Conservation (phyloP, 2,113 vertebrate species). For the Paraplagusia blochii region DNA sequence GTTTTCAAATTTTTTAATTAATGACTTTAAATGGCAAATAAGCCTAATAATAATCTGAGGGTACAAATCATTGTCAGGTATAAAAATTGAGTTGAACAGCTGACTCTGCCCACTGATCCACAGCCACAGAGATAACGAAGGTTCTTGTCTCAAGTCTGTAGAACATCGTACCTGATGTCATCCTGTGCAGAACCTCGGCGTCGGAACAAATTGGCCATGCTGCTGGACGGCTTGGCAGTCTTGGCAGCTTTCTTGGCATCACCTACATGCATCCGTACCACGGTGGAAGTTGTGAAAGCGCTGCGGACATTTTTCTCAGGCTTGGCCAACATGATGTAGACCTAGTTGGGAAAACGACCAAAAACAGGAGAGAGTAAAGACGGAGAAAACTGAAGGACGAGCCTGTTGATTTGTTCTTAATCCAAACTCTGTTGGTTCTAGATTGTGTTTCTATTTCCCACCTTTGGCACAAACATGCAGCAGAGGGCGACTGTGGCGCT, state of each 20-base stretch:
- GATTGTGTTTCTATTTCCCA: slow-evolving; percentile 18
- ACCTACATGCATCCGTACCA: slow-evolving; percentile 96
- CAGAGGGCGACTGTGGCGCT: slow-evolving; percentile 95
- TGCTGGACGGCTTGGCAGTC: slow-evolving; percentile 86
- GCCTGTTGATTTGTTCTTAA: no score
- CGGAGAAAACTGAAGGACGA: not conserved
- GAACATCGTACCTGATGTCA: slow-evolving; percentile 85
- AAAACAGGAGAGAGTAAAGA: not conserved
- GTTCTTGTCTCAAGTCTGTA: not conserved
- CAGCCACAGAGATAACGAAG: no score
- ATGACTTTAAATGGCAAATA: no score
- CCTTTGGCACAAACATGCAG: slow-evolving; percentile 98
- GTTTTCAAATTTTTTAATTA: no score
- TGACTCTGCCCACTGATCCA: no score
- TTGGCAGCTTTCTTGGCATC: slow-evolving; percentile 89
- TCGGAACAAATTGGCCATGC: slow-evolving; percentile 92
- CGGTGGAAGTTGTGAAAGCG: slow-evolving; percentile 95
- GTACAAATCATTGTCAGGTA: no score
- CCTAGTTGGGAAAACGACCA: slow-evolving; percentile 49
- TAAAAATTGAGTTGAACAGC: no score
- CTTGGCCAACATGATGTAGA: slow-evolving; percentile 98
- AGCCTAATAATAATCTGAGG: no score
- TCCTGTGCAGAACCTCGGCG: slow-evolving; percentile 88
- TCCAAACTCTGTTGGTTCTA: not conserved
- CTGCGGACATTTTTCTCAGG: slow-evolving; percentile 96